Base-by-base conservation (phyloP, 2,113 vertebrate species). In the Scopus umbretta region DNA sequence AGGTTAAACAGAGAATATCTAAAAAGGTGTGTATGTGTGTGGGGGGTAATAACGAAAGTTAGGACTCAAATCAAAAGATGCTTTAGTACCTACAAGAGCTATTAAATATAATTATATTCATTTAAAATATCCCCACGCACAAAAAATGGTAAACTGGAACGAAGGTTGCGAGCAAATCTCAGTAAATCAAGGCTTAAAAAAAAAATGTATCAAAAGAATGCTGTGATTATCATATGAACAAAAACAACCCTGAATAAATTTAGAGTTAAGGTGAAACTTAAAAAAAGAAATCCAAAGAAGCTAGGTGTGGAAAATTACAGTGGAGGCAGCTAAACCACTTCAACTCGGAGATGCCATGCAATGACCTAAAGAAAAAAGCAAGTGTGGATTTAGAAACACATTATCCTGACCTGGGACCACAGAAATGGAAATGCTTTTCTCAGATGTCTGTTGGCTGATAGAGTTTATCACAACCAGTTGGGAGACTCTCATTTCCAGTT, bases 31-130 rank as follows among this genome's bases (percentile, higher is more conserved):
- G 94, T 95, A 91, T 94, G 94, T 72, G 91, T 94, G 96, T 94
- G 95, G 3, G 94, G 84, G 91, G 93, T 95, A 95, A 90, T 91
- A 95, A 95, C 13, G 0, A 95, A 96, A 94, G 94, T 85, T 72
- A 96, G 92, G 90, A 94, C 87, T 92, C 91, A 76, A 97, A 97
- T 97, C 96, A 96, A 97, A 97, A 97, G 92, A 49, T 92, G 86
- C 89, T 95, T 94, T 68, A 92, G 92, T 96, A 71, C 87, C 81
- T 95, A 92, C 89, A 94, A 65, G 90, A 86, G 93, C 86, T 97
- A 96, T 97, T 97, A 97, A 97, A 93, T 43, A 67, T 97, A 97
- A 97, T 97, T 97, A 96, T 91, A 97, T 94, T 91, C 79, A 97
- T 97, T 95, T 95, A 73, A 94, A 94, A 94, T 91, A 93, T 96